phyloP scores from a whole-genome alignment of 2,113 vertebrate genomes.

The Antigone vipio region DNA sequence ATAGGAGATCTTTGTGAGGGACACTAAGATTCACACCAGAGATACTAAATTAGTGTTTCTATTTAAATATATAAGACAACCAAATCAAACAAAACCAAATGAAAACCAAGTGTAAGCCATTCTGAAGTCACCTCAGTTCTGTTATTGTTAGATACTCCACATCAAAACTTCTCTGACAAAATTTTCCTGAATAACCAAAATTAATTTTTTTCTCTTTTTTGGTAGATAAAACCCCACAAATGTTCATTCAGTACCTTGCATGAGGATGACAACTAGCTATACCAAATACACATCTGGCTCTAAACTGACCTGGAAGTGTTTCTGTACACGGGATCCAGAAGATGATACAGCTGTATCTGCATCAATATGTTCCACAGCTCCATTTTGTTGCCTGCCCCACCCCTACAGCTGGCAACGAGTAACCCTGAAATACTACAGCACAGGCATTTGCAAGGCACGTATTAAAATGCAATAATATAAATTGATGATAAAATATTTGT shows the following conservation, averaged over 20 bases:
- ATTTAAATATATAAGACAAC: background rate
- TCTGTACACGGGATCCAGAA: background rate
- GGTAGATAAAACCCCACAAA: background rate
- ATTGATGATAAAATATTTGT: background rate
- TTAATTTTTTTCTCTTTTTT: background rate
- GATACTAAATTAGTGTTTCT: background rate
- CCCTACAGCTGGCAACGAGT: background rate
- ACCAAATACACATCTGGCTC: background rate
- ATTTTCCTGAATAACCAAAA: background rate
- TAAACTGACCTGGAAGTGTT: background rate
- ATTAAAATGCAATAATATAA: background rate
- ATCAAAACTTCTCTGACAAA: background rate
- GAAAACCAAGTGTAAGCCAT: background rate
- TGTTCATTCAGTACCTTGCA: background rate
- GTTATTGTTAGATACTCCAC: background rate
- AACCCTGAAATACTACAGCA: background rate
- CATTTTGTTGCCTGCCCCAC: background rate
- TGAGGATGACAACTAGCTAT: background rate
- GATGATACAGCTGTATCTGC: background rate
- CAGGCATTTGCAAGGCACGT: slow-evolving; percentile 40
- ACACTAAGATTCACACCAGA: background rate
- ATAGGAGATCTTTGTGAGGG: background rate
- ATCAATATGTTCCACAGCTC: background rate
- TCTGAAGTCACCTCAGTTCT: background rate
- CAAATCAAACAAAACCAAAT: background rate